Conservation (phyloP, 2,797 vertebrate genomes). For the Lepus oiostolus region DNA sequence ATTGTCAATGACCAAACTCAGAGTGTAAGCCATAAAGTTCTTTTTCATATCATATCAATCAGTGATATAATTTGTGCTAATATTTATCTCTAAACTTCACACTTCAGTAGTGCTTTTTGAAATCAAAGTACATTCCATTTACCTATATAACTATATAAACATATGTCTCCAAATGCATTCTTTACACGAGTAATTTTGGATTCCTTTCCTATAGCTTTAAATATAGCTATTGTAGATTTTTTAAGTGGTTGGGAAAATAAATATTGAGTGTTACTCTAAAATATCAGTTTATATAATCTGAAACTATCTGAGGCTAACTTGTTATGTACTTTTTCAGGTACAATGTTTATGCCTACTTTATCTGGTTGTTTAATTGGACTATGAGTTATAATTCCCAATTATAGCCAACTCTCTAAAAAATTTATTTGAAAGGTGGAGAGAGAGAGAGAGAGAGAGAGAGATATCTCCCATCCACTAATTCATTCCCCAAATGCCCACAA, state of each 20-base stretch:
- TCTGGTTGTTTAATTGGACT: not conserved
- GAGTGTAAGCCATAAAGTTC: not conserved
- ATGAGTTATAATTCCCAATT: not conserved
- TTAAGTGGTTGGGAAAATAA: not conserved
- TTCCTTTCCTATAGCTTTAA: not conserved
- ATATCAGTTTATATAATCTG: not conserved
- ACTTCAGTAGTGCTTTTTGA: not conserved
- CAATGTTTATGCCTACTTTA: not conserved
- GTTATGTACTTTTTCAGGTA: not conserved
- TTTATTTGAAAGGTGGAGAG: too few species aligned
- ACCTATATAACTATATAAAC: not conserved
- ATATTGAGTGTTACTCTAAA: not conserved
- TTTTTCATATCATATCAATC: not conserved
- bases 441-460: too few species aligned
- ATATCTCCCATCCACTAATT: too few species aligned
- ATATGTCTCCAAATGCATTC: not conserved
- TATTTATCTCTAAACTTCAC: not conserved
- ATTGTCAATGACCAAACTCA: not conserved
- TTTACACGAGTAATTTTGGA: not conserved
- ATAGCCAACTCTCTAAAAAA: not conserved
- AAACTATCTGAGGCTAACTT: not conserved
- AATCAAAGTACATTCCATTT: not conserved
- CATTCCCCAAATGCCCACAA: too few species aligned
- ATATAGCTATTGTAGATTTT: not conserved
- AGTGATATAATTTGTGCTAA: not conserved